Conservation (phyloP, 2,113 vertebrate species). For the Myiozetetes cayanensis region DNA sequence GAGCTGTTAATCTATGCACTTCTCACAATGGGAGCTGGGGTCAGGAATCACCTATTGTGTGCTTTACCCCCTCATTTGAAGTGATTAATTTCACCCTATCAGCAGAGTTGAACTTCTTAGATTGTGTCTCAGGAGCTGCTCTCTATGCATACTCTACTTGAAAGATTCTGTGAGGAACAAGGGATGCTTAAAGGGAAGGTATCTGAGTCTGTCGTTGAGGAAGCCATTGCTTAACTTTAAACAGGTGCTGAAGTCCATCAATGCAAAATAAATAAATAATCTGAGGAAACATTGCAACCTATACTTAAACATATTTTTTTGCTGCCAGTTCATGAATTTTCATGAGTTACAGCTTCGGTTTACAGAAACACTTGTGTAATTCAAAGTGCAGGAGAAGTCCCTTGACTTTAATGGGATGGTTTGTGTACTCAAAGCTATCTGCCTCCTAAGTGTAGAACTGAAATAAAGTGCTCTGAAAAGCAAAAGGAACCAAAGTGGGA, state of each 20-base stretch:
- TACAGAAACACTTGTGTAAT: background rate
- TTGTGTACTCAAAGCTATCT: background rate
- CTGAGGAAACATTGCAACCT: background rate
- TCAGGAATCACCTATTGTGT: background rate
- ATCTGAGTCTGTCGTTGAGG: background rate
- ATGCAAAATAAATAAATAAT: slow-evolving; percentile 5
- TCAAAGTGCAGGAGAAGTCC: background rate
- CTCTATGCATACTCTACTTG: background rate
- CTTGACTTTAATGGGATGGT: background rate
- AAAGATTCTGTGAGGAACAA: background rate
- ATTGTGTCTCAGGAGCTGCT: background rate
- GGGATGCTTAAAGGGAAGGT: background rate
- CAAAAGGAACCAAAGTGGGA: background rate
- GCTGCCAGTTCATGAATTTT: background rate
- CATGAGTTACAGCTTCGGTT: background rate
- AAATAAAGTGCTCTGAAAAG: background rate
- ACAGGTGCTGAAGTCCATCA: slow-evolving; percentile 22
- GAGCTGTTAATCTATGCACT: background rate
- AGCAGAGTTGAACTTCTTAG: background rate
- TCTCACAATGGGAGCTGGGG: accelerated
- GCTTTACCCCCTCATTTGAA: background rate
- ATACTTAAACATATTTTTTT: background rate
- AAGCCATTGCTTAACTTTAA: slow-evolving; percentile 12
- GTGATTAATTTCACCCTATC: background rate
- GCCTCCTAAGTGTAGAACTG: background rate